These are phyloP conservation scores for Nasonovia ribisnigri DNA, from an alignment of 2,888 invertebrate species.

Conservation along the genomic window DNA sequence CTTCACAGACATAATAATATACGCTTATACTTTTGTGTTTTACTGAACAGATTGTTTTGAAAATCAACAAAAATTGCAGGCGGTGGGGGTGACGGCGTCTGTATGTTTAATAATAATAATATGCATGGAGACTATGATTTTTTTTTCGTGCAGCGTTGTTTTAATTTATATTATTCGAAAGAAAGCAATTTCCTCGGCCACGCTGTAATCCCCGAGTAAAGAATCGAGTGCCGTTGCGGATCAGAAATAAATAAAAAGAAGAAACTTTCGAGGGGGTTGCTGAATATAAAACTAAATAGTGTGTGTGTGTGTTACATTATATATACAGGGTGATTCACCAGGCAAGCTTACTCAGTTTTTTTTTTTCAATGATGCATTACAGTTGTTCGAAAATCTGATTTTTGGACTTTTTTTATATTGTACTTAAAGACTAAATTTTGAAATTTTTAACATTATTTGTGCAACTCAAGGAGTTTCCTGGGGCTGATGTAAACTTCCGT, in stretches of 20 bases:
- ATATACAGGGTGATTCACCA: not conserved
- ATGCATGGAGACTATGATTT: not conserved
- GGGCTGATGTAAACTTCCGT: too few species aligned
- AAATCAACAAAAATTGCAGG: not conserved
- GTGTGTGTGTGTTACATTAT: not conserved
- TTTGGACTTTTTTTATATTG: too few species aligned
- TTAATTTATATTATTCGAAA: conserved; percentile 59
- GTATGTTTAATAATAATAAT: conserved; percentile 4
- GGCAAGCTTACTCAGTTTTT: too few species aligned
- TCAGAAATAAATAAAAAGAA: conserved; percentile 42
- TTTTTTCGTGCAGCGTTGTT: conserved; percentile 16
- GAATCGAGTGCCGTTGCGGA: conserved; percentile 1
- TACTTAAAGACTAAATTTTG: too few species aligned
- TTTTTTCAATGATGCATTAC: too few species aligned
- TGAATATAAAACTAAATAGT: too few species aligned
- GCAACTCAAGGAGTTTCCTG: too few species aligned
- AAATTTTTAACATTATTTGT: too few species aligned
- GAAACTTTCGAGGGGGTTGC: not conserved
- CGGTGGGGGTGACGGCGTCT: too few species aligned
- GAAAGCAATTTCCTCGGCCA: conserved; percentile 60
- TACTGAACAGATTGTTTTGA: not conserved
- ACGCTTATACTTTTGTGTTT: not conserved
- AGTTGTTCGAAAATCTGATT: not conserved
- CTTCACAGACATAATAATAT: not conserved
- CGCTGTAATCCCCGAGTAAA: conserved; percentile 37